Conservation (phyloP, 2,797 vertebrate genomes). For the Amniataba percoides region DNA sequence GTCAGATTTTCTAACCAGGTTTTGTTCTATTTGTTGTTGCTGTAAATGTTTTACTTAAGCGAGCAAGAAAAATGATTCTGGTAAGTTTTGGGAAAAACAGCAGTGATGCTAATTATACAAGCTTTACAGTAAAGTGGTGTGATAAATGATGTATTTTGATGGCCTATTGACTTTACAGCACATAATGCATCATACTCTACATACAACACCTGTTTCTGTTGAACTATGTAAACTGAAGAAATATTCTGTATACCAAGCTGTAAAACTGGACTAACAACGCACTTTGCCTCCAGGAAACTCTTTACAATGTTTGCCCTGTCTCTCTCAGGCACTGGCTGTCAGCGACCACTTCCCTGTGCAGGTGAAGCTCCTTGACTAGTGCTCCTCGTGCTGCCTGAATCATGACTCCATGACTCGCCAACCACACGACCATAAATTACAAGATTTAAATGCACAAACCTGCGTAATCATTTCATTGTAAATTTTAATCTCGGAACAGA, state of each 20-base stretch:
- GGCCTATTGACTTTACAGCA: neutral
- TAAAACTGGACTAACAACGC: neutral
- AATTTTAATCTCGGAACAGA: neutral
- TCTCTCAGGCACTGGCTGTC: slow-evolving; percentile 87
- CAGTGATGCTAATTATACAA: neutral
- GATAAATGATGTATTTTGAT: neutral
- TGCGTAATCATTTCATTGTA: neutral
- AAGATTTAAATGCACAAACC: slow-evolving; percentile 38
- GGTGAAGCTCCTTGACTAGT: slow-evolving; percentile 73
- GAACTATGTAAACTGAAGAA: neutral
- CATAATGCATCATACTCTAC: neutral
- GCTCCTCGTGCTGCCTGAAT: slow-evolving; percentile 12
- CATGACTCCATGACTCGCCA: neutral
- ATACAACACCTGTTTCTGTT: neutral
- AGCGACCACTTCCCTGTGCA: slow-evolving; percentile 95
- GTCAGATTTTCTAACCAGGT: no score
- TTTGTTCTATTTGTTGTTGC: no score
- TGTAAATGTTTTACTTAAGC: neutral
- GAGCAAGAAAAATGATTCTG: neutral
- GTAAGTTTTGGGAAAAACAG: neutral
- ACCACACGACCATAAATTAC: neutral
- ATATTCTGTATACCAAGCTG: neutral
- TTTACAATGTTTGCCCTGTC: neutral
- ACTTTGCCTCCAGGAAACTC: neutral
- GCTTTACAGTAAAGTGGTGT: neutral